Percentiles rank a stretch among this genome's conserved stretches.
These are phyloP conservation scores for Acomys russatus DNA, from an alignment of 2,797 vertebrate species.

Conservation along the genomic window DNA sequence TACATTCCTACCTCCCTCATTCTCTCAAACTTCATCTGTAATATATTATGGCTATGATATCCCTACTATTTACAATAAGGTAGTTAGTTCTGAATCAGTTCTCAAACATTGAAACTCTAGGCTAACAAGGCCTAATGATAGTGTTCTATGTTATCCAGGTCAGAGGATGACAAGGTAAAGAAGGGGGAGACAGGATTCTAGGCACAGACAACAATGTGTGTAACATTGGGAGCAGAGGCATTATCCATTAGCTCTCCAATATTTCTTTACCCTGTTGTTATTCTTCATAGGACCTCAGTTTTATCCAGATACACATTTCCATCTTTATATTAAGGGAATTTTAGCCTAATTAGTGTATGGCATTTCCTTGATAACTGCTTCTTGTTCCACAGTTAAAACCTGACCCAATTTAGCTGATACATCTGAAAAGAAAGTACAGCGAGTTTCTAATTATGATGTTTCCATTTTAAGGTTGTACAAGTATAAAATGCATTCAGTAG, in stretches of 20 bases:
- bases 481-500: background rate
- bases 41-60: background rate
- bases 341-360: background rate
- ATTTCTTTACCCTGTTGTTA: background rate
- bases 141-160: background rate
- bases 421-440: constrained; percentile 23
- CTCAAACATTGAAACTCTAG: background rate
- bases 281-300: background rate
- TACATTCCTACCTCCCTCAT: background rate
- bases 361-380: background rate
- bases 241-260: background rate
- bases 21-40: background rate
- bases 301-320: background rate
- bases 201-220: background rate
- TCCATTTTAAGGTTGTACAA: background rate
- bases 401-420: constrained; percentile 8
- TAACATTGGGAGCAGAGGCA: background rate
- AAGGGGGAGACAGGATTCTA: background rate
- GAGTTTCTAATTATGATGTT: background rate
- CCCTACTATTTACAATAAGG: background rate
- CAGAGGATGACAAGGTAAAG: background rate
- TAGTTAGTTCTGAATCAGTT: constrained; percentile 4
- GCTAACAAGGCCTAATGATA: background rate
- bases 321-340: background rate
- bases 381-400: background rate